Conservation (phyloP, 2,888 invertebrate species). For the Trichogramma dendrolimi region DNA sequence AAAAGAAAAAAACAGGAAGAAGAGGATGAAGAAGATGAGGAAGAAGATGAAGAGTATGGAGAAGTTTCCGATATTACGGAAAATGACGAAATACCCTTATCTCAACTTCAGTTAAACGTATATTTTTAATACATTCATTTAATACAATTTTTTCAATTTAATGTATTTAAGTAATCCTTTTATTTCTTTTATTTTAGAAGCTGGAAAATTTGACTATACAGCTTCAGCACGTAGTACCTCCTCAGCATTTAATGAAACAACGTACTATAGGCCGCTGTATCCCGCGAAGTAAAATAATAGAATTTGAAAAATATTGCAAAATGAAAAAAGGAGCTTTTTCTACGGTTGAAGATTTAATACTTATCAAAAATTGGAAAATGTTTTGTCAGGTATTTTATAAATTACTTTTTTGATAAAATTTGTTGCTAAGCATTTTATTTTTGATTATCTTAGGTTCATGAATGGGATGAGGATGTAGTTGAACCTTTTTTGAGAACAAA, state of each 20-base stretch:
- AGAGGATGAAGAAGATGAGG: too few relatives aligned
- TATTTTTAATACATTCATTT: conserved; percentile 8
- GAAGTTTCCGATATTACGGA: too few relatives aligned
- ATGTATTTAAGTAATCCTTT: background rate
- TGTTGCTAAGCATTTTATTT: background rate
- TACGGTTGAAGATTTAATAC: conserved; percentile 34
- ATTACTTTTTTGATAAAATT: background rate
- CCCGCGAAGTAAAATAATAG: conserved; percentile 14
- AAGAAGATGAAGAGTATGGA: too few relatives aligned
- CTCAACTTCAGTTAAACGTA: background rate
- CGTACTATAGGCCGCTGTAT: conserved; percentile 28
- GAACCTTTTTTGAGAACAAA: conserved; percentile 36
- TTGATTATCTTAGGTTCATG: conserved; percentile 35
- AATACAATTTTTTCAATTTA: background rate
- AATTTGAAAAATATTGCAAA: conserved; percentile 33
- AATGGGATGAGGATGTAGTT: conserved; percentile 36
- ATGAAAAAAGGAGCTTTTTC: conserved; percentile 34
- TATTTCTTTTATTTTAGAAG: conserved; percentile 29
- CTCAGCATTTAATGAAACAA: conserved; percentile 37
- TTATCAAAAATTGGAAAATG: conserved; percentile 38
- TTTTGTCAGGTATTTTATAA: conserved; percentile 37
- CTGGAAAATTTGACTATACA: conserved; percentile 30
- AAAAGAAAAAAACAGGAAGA: too few relatives aligned
- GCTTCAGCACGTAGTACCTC: conserved; percentile 37
- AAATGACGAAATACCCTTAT: too few relatives aligned